Evolutionary conservation across 1,140 invertebrate genomes (phyloP), one percentile per base, ranked within the genome.

Genomic region (Varroa destructor): DNA sequence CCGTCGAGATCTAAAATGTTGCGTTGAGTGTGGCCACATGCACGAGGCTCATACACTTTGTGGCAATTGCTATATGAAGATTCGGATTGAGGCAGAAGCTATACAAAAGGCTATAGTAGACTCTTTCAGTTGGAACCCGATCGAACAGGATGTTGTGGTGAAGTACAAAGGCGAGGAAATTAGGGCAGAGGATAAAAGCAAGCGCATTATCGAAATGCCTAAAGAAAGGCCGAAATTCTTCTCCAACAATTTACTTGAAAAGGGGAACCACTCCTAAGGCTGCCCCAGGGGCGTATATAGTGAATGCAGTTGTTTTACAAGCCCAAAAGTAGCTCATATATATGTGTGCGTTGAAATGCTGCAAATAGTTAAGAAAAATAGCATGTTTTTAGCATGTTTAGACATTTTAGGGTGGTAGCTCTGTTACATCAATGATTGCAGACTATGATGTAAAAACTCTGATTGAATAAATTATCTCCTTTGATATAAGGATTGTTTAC

Each of bases 131-230:
- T 46, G 40, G 10, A 78, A 84, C 8, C 87, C 89, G 4, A 83
- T 92, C 58, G 88, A 91, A 78, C 82, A 89, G 77, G 88, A 93
- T 79, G 87, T 94, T 1, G 81, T 90, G 58, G 86, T 93, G 4
- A 77, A 92, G 0, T 94, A 93, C 79, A 83, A 91, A 77, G 87
- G 87, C 71, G 91, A 93, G 79, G 85, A 82, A 36, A 79, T 85
- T 51, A 73, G 78, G 14, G 74, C 76, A 58, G 76, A 77, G 55
- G 78, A 79, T 51, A 74, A 84, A 79, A 80, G 80, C 4, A 87
- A 88, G 78, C 80, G 84, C 73, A 82, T 90, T 70, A 82, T 91
- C 1, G 88, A 91, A 82, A 81, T 90, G 77, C 79, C 84, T 56
- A 89, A 86, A 78, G 81, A 85, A 73, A 80, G 88, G 72, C 89